phyloP scores from a whole-genome alignment of 2,113 vertebrate species.

The Protobothrops flavoviridis region DNA sequence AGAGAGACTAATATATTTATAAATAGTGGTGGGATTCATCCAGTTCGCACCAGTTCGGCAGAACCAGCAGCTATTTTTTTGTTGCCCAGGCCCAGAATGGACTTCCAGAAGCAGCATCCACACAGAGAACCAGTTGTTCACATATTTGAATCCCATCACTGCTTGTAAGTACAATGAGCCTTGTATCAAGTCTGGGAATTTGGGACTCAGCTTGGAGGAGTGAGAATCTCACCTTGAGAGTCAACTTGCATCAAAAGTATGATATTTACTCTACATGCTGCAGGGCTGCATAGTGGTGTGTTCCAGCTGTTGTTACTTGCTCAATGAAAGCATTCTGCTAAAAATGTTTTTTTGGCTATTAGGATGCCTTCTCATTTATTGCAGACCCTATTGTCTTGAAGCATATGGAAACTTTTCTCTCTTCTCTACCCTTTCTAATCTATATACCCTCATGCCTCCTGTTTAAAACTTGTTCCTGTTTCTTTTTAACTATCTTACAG shows the following conservation, averaged over 20 bases:
- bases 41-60: no score
- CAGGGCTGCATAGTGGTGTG: background rate
- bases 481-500: background rate
- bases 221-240: background rate
- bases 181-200: background rate
- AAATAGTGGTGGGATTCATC: no score
- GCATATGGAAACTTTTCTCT: background rate
- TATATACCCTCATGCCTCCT: background rate
- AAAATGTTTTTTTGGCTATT: conserved; percentile 23
- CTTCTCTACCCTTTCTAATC: background rate
- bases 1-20: fast-evolving
- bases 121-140: no score
- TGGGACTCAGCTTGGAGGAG: background rate
- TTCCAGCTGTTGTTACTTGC: conserved; percentile 37
- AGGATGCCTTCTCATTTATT: conserved; percentile 5
- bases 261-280: background rate
- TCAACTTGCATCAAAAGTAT: background rate
- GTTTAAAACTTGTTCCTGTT: background rate
- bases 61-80: no score
- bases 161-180: conserved; percentile 10
- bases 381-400: conserved; percentile 6
- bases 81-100: no score
- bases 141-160: no score
- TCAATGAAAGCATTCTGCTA: conserved; percentile 29
- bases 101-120: no score